Evolutionary conservation across 2,797 vertebrate genomes (phyloP).

Genomic region (Urophycis tenuis): DNA sequence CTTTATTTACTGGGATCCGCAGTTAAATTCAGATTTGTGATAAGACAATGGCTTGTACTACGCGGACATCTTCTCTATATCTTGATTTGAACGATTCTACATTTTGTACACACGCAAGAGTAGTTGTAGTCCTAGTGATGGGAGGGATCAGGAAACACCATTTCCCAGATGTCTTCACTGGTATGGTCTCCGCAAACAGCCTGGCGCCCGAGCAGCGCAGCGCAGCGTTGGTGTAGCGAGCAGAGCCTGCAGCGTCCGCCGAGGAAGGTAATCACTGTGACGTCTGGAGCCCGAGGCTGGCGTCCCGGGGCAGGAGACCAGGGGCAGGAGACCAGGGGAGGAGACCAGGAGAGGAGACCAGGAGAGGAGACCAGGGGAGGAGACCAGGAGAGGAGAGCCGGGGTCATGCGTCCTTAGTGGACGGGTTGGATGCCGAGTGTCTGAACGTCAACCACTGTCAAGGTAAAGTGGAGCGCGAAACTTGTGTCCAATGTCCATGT

Average conservation of each 20-base stretch:
- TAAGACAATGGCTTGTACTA: neutral
- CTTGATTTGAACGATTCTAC: neutral
- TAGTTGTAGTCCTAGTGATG: constrained; percentile 28
- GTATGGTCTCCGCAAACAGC: constrained; percentile 28
- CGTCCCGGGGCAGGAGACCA: too few relatives aligned
- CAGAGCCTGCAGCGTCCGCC: constrained; percentile 34
- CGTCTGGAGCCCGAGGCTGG: constrained; percentile 28
- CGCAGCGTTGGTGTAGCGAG: constrained; percentile 32
- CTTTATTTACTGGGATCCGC: neutral
- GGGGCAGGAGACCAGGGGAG: too few relatives aligned
- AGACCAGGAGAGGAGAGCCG: too few relatives aligned
- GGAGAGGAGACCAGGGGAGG: too few relatives aligned
- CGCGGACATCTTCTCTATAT: too few relatives aligned
- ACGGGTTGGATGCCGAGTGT: constrained; percentile 31
- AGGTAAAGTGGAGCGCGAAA: constrained; percentile 65
- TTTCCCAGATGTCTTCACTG: constrained; percentile 72
- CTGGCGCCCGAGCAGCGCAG: constrained; percentile 47
- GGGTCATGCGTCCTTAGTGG: constrained; percentile 42
- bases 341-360: too few relatives aligned
- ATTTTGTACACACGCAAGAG: neutral
- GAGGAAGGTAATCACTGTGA: constrained; percentile 43
- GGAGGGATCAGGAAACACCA: constrained; percentile 34
- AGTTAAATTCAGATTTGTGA: neutral
- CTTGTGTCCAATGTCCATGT: constrained; percentile 40
- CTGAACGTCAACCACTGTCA: constrained; percentile 41